Base-by-base conservation (phyloP, 2,113 vertebrate species). In the Buteo buteo region DNA sequence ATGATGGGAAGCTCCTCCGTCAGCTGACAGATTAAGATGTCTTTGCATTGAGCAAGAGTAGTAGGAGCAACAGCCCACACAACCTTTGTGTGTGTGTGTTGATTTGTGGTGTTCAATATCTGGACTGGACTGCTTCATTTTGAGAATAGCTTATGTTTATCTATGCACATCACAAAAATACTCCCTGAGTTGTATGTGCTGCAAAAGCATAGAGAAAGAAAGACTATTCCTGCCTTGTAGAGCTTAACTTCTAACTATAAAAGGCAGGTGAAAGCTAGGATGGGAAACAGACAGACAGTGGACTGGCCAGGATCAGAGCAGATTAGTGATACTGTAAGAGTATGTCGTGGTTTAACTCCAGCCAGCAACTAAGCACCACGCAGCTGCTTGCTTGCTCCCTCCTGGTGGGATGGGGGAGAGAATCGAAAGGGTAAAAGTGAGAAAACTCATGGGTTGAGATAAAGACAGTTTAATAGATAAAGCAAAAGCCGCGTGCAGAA, bases 361-460 rank as follows among this genome's bases (percentile, higher is more conserved):
- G 47, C 0, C 8, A 7, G 58, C 72, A 93, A 26, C 11, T 38
- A 36, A 83, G 40, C 29, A 11, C 13, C 32, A 59, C 1, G 1
- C 25, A 93, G 59, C 3, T 3, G 2, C 57, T 90, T 0, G 0
- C 22, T 73, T 16, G 3, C 24, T 52, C 16, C 32, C 17, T 13
- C 31, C 22, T 3, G 2, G 17, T 9, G 32, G 26, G 34, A 38
- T 52, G 9, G 11, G 12, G 12, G 16, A 52, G 7, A 66, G 65
- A 82, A 70, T 13, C 2, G 2, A 50, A 83, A 61, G 17, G 16
- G 28, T 24, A 32, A 45, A 74, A 50, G 25, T n/a, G 38, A 45
- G 47, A 72, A 89, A 57, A 64, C 4, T 21, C 6, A 3, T 36
- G n/a, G 25, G 8, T 26, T 65, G 32, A 36, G n/a, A 42, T 61